Base-by-base conservation (phyloP, 2,888 invertebrate species). In the Gibbula magus region DNA sequence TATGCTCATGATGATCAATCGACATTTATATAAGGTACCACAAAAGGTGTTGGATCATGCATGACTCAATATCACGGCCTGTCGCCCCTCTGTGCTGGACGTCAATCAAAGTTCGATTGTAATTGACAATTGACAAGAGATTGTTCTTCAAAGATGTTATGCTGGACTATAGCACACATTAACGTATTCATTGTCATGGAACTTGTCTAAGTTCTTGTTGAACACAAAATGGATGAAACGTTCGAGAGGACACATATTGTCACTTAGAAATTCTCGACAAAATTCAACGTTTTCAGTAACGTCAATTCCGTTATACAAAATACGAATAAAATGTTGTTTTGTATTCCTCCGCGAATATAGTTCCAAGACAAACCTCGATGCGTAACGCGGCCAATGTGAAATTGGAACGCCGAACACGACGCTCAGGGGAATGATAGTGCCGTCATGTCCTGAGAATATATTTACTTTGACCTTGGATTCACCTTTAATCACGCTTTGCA, bases 381-480 rank as follows among this genome's bases (percentile, higher is more conserved):
- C 98, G 92, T 97, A 99, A 29, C 96, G 95, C 70, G 98, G 96
- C 83, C 96, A 93, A 79, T 89, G 92, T 73, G 94, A 93, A 81
- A 94, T 94, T 61, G 93, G 91, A 2, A 97, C 93, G 0, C 98
- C 97, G 74, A 98, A 91, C 0, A 97, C 96, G 1, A 96, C 94
- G 0, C 96, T 95, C 53, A 98, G 93, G 84, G 97, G 96, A 88
- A 97, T 96, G 53, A 98, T 91, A 0, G 98, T 98, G 89, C 96
- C 96, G 92, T 98, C 98, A 89, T 98, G 98, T 0, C 98, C 98
- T 0, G 98, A 98, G 91, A 96, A 97, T 0, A 97, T 89, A 0
- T 96, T 95, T 79, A 97, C 94, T 88, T 81, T 84, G n/a, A 78
- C 53, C 16, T 66, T 54, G 8, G 78, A 39, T 32, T 74, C 79